Percentiles rank a stretch among this genome's conserved stretches.
phyloP scores from a whole-genome alignment of 2,797 vertebrate genomes.

The Labeo calbasu region DNA sequence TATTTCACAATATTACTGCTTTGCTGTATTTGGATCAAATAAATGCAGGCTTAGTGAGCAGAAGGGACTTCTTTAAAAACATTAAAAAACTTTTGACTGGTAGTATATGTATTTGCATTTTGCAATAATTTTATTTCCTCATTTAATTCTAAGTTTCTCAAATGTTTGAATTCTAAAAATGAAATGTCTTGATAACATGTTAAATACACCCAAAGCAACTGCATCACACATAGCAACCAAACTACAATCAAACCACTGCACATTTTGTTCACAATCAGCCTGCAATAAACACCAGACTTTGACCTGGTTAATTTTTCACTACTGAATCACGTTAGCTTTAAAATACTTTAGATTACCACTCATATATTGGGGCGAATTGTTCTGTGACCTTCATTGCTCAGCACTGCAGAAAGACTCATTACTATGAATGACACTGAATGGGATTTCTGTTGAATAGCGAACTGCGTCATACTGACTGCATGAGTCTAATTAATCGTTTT shows the following conservation, averaged over 20 bases:
- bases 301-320: constrained; percentile 43
- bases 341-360: background rate
- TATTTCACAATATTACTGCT: no score
- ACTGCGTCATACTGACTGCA: constrained; percentile 30
- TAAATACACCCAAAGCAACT: background rate
- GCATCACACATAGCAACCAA: background rate
- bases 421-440: constrained; percentile 61
- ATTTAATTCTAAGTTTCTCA: background rate
- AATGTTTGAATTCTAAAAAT: background rate
- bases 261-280: background rate
- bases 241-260: background rate
- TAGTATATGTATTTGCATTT: background rate
- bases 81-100: no score
- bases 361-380: constrained; percentile 3
- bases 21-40: no score
- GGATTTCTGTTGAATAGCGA: constrained; percentile 45
- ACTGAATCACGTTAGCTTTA: background rate
- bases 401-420: constrained; percentile 52
- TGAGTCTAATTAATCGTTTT: constrained; percentile 14
- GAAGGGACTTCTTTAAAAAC: no score
- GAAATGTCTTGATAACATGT: background rate
- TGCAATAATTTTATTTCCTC: background rate
- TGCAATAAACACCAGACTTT: constrained; percentile 43
- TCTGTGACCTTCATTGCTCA: constrained; percentile 51
- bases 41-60: no score